Evolutionary conservation across 1,140 invertebrate genomes (phyloP).

Genomic region (Elysia chlorotica): DNA sequence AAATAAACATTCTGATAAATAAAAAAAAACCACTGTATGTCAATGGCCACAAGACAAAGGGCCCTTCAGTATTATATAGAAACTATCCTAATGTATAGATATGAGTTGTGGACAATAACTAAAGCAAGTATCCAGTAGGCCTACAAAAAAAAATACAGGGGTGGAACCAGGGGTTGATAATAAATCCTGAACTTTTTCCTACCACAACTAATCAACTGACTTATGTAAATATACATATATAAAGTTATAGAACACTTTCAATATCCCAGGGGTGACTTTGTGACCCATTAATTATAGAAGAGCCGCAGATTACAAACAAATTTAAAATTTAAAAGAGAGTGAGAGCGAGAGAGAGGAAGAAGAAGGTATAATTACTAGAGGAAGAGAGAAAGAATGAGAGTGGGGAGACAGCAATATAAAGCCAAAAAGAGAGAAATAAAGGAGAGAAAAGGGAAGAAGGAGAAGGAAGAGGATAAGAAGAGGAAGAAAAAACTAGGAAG

Average conservation of each 20-base stretch:
- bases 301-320: neutral
- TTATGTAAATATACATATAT: too few relatives aligned
- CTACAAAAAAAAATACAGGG: neutral
- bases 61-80: neutral
- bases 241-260: too few relatives aligned
- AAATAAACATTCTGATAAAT: neutral
- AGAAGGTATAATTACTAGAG: neutral
- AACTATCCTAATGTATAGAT: neutral
- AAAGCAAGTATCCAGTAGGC: neutral
- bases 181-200: neutral
- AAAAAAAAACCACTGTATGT: neutral
- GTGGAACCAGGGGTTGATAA: neutral
- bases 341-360: neutral
- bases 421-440: neutral
- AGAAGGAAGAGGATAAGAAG: too few relatives aligned
- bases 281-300: too few relatives aligned
- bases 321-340: neutral
- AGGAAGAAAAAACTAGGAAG: neutral
- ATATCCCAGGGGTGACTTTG: too few relatives aligned
- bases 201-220: neutral
- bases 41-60: neutral
- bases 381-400: neutral
- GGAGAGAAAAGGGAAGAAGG: neutral
- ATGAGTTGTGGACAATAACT: neutral
- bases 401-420: neutral